Evolutionary conservation across 1,140 invertebrate genomes (phyloP), one percentile per base, ranked within the genome.

Genomic region (Araneus ventricosus): DNA sequence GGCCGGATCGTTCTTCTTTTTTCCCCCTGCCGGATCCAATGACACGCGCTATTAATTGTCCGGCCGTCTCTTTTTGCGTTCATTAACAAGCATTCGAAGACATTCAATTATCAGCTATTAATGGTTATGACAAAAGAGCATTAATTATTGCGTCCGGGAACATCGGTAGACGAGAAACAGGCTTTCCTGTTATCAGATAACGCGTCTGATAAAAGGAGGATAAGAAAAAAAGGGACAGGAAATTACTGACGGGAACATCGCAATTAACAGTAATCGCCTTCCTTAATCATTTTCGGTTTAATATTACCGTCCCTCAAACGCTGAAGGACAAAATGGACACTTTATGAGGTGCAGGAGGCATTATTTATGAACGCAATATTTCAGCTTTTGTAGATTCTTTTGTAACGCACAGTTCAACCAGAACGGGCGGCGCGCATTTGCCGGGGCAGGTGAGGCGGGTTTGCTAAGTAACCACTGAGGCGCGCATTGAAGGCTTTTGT

Each of bases 21-120:
- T 37, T 27, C n/a, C 20, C 7, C n/a, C 27, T 61, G 75, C 52
- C 79, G 57, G 70, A 90, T 90, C 88, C 88, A 37, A 61, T 90
- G 75, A 75, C 88, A 90, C 52, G 39, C 14, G 17, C 45, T 90
- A 90, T 90, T 90, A 90, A 90, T 90, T 90, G 70, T 37, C 30
- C 30, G 30, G 30, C 27, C 70, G 1, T 27, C 30, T 27, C 45
- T 61, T 52, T 90, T 90, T 82, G 14, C 88, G 2, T 90, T 37
- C 41, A 34, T 90, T 45, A 39, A 45, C 10, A 90, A 75, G 52
- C 70, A 75, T 75, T 75, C 70, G 70, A 75, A 75, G 70, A 75
- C 88, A 82, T 90, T 90, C 79, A 82, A 90, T 90, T 90, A 90
- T 90, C 70, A 82, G 45, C 88, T 82, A 90, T 90, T 90, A 90